Evolutionary conservation across 2,888 invertebrate species (phyloP), one percentile per base, ranked within the genome.

Genomic region (Oscheius sp.): DNA sequence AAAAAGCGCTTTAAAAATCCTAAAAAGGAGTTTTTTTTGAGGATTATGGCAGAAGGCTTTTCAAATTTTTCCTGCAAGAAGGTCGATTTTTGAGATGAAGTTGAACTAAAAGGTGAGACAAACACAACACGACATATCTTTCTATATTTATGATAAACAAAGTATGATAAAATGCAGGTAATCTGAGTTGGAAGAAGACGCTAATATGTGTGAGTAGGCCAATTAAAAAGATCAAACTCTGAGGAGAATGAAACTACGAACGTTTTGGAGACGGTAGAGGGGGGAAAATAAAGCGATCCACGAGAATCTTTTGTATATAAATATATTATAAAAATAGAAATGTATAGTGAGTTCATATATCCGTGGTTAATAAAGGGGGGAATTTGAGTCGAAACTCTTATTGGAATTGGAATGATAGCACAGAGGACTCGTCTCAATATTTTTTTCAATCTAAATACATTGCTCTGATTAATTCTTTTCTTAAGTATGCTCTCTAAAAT

Each of bases 401-500:
- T n/a, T n/a, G n/a, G 23, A 65, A 45, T 31, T 66, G 66, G 66
- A 66, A 66, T 66, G 66, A 66, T 66, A 66, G 66, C 66, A 66
- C 66, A 66, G 48, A 34, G 66, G 48, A 66, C 53, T 37, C 66
- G 45, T 50, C 48, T 66, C 65, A 31, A 45, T 29, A 66, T 17
- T n/a, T n/a, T n/a, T n/a, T 37, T 25, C 33, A 66, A 66, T 66
- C 66, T 66, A 66, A 55, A 66, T 66, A 66, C 66, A 66, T n/a
- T n/a, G 42, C 66, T 66, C 66, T 66, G 66, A 29, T 55, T 66
- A 55, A 55, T 66, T 55, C 17, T 46, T 66, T 42, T 65, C 45
- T n/a, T 46, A 45, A 48, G 57, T 45, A 55, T 50, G 29, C 39
- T 66, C 65, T 65, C 45, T 52, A 65, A 46, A 48, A 29, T 64